Percentiles rank a stretch among this genome's conserved stretches.
Evolutionary conservation across 1,140 invertebrate genomes (phyloP).

Genomic region (Myzus persicae): DNA sequence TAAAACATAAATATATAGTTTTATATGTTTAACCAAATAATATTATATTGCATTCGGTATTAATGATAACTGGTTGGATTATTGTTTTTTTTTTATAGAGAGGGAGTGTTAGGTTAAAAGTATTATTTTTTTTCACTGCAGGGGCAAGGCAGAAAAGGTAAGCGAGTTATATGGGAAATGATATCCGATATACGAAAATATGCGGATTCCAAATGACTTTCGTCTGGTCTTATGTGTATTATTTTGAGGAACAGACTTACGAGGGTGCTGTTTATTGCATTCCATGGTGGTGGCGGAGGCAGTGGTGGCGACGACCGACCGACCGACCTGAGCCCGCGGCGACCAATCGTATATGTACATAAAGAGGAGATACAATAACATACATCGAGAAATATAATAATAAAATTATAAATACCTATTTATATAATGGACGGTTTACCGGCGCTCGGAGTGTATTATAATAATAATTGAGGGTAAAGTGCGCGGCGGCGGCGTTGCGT

Average conservation of each 20-base stretch:
- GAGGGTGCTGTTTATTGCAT: slow-evolving; percentile 52
- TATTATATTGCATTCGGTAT: not conserved
- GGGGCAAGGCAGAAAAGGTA: not conserved
- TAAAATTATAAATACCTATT: slow-evolving; percentile 45
- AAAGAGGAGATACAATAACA: slow-evolving; percentile 6
- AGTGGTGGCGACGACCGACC: not conserved
- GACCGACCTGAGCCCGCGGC: slow-evolving; percentile 32
- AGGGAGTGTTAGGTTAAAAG: not conserved
- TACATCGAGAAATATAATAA: slow-evolving; percentile 8
- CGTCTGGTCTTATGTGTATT: not conserved
- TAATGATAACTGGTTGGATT: not conserved
- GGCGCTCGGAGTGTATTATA: not conserved
- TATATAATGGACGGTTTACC: slow-evolving; percentile 28
- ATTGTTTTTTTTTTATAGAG: not conserved
- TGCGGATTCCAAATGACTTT: slow-evolving; percentile 30
- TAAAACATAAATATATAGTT: not conserved
- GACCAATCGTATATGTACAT: not conserved
- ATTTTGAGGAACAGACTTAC: slow-evolving; percentile 10
- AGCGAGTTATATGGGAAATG: not conserved
- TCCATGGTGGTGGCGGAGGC: not conserved
- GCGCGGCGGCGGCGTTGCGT: not conserved
- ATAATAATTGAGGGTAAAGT: slow-evolving; percentile 5
- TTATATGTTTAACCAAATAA: not conserved
- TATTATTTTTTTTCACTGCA: not conserved
- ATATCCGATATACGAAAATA: slow-evolving; percentile 16